Evolutionary conservation across 2,888 invertebrate genomes (phyloP).

Genomic region (Metellina segmentata): DNA sequence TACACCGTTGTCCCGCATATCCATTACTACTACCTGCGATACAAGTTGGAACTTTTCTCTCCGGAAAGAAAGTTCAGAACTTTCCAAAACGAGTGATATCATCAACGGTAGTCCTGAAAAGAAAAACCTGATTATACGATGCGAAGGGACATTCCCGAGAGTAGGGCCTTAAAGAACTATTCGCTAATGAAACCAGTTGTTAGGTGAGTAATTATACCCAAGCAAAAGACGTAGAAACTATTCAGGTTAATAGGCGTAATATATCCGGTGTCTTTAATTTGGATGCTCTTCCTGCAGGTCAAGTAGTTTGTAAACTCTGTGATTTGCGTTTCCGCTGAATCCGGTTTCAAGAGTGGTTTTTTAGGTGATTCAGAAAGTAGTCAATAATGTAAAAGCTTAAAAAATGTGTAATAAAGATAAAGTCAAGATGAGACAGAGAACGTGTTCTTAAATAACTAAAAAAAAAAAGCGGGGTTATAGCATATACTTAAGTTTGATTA

Average conservation of each 20-base stretch:
- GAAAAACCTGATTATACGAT: background rate
- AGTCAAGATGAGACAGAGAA: no score
- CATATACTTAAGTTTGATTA: no score
- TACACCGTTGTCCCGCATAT: no score
- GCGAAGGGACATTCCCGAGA: background rate
- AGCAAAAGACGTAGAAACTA: constrained; percentile 30
- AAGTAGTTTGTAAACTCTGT: constrained; percentile 19
- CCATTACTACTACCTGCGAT: no score
- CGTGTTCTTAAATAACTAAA: no score
- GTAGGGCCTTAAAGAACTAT: background rate
- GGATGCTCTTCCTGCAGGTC: constrained; percentile 7
- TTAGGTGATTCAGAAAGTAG: background rate
- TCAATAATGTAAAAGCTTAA: background rate
- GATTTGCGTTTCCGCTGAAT: constrained; percentile 5
- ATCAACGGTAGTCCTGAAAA: constrained; percentile 25
- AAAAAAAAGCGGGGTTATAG: no score
- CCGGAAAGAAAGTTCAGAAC: constrained; percentile 19
- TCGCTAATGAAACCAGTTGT: constrained; percentile 11
- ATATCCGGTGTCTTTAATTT: constrained; percentile 33
- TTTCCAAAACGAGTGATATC: constrained; percentile 15
- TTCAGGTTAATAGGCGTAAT: constrained; percentile 51
- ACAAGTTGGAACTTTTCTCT: background rate
- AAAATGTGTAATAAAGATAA: no score
- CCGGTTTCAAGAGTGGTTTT: constrained; percentile 14
- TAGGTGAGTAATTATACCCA: constrained; percentile 33